A percentile compares a stretch with the other conserved stretches of the same genome.
Evolutionary conservation across 2,797 vertebrate species (phyloP).

Genomic region (Myotis findleyi): DNA sequence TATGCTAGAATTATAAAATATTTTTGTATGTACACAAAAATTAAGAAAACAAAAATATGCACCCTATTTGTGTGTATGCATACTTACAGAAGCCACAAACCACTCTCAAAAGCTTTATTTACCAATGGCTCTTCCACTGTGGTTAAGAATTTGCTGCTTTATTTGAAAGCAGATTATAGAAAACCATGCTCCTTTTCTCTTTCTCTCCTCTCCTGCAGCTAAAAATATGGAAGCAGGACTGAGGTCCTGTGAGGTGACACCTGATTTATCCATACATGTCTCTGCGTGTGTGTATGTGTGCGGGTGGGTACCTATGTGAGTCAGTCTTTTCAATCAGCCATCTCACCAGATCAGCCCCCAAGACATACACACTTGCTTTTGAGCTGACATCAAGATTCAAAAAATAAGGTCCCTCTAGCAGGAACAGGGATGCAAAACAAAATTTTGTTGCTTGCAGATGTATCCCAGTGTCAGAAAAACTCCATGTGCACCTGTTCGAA

Average conservation of each 20-base stretch:
- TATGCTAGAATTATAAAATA: slow-evolving; percentile 52
- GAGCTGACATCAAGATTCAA: slow-evolving; percentile 31
- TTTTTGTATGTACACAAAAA: slow-evolving; percentile 47
- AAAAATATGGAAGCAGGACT: slow-evolving; percentile 15
- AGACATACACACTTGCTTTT: slow-evolving; percentile 37
- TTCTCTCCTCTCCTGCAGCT: background rate
- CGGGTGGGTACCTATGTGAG: background rate
- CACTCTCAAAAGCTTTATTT: slow-evolving; percentile 35
- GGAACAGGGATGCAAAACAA: background rate
- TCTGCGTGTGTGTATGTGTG: background rate
- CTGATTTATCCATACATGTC: background rate
- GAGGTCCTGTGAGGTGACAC: slow-evolving; percentile 40
- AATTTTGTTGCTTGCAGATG: slow-evolving; percentile 43
- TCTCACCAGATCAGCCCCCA: background rate
- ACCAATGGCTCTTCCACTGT: background rate
- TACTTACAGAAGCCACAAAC: slow-evolving; percentile 42
- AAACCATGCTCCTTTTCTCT: background rate
- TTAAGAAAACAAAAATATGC: background rate
- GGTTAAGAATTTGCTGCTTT: slow-evolving; percentile 35
- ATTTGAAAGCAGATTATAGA: slow-evolving; percentile 42
- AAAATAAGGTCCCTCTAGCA: slow-evolving; percentile 4
- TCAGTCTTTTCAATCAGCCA: background rate
- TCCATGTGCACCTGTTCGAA: slow-evolving; percentile 62
- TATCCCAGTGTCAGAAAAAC: slow-evolving; percentile 20
- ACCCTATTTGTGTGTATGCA: slow-evolving; percentile 4